Evolutionary conservation across 2,888 invertebrate species (phyloP).

Genomic region (Selenia dentaria): DNA sequence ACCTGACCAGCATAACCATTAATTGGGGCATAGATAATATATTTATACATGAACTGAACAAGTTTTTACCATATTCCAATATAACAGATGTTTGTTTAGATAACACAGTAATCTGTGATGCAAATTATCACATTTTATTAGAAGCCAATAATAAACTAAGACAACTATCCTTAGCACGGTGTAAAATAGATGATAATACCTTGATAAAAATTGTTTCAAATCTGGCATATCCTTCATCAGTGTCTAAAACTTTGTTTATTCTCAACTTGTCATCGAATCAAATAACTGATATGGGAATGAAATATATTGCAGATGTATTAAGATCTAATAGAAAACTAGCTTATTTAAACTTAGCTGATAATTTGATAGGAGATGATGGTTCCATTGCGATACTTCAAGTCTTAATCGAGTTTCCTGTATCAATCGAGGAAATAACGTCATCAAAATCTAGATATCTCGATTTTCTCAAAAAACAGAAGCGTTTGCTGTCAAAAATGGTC

Average conservation of each 20-base stretch:
- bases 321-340: slow-evolving; percentile 51
- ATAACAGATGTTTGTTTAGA: slow-evolving; percentile 63
- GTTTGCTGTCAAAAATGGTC: slow-evolving; percentile 26
- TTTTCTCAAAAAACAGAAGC: slow-evolving; percentile 45
- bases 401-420: slow-evolving; percentile 50
- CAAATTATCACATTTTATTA: slow-evolving; percentile 52
- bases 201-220: slow-evolving; percentile 45
- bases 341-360: slow-evolving; percentile 60
- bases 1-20: slow-evolving; percentile 43
- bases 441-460: slow-evolving; percentile 37
- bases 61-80: slow-evolving; percentile 42
- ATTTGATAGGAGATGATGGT: slow-evolving; percentile 55
- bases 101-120: slow-evolving; percentile 40
- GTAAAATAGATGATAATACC: slow-evolving; percentile 50
- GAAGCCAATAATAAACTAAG: slow-evolving; percentile 38
- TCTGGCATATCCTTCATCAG: slow-evolving; percentile 41
- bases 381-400: slow-evolving; percentile 39
- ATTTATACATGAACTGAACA: slow-evolving; percentile 50
- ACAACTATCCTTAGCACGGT: slow-evolving; percentile 54
- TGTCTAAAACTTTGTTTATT: slow-evolving; percentile 47
- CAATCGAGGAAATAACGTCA: slow-evolving; percentile 42
- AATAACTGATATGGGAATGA: slow-evolving; percentile 57
- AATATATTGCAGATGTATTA: slow-evolving; percentile 45
- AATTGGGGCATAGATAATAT: slow-evolving; percentile 42
- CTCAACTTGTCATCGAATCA: slow-evolving; percentile 59